Evolutionary conservation across 2,797 vertebrate genomes (phyloP).

Genomic region (Eremophila alpestris): DNA sequence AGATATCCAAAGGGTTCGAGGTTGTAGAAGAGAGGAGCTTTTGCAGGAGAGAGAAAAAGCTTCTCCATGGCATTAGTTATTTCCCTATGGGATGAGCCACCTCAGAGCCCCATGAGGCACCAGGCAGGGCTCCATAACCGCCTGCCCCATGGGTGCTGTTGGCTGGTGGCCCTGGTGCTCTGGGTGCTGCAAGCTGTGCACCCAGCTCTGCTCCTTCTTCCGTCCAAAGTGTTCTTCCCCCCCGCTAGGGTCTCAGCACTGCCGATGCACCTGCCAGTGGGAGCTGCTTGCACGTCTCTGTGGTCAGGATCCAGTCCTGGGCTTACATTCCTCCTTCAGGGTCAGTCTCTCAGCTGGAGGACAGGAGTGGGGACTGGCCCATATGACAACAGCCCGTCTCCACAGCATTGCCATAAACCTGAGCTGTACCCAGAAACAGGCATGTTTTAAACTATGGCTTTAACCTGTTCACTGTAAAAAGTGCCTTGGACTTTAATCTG

Average conservation of each 20-base stretch:
- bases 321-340: background rate
- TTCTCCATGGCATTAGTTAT: background rate
- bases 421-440: constrained; percentile 78
- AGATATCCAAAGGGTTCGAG: background rate
- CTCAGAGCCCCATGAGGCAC: background rate
- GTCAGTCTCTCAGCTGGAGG: background rate
- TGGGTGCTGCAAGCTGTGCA: background rate
- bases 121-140: background rate
- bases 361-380: background rate
- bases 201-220: background rate
- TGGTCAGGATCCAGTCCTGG: background rate
- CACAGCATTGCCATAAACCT: constrained; percentile 27
- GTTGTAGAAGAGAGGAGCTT: background rate
- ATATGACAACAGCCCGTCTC: background rate
- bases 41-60: background rate
- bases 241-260: background rate
- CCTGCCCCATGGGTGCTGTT: background rate
- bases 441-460: constrained; percentile 79
- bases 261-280: background rate
- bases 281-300: background rate
- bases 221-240: constrained; percentile 19
- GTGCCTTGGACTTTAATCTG: constrained; percentile 83
- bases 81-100: background rate
- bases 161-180: background rate
- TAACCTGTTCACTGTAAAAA: constrained; percentile 85